These are phyloP conservation scores for Desoria tigrina DNA, from an alignment of 2,888 invertebrate species.

Conservation along the genomic window DNA sequence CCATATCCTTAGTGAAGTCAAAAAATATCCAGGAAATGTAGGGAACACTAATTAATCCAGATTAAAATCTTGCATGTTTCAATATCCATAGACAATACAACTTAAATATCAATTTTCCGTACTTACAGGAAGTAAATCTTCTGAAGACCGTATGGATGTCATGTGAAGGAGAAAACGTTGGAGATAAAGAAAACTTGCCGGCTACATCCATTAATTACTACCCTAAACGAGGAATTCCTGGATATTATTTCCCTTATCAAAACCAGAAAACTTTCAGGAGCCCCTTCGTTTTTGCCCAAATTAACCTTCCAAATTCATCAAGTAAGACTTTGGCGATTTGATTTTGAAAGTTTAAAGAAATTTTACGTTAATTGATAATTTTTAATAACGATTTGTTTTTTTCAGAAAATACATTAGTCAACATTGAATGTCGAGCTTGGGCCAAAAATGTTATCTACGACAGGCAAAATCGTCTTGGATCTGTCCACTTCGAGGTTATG, in stretches of 20 bases:
- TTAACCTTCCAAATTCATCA: constrained; percentile 72
- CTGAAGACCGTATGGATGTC: constrained; percentile 42
- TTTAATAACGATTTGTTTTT: constrained; percentile 50
- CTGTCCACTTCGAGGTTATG: constrained; percentile 18
- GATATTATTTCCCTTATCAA: constrained; percentile 22
- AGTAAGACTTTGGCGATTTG: constrained; percentile 64
- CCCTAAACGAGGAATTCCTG: constrained; percentile 18
- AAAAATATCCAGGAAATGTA: background rate
- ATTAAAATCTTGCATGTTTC: too few species aligned
- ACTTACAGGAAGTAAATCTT: constrained; percentile 20
- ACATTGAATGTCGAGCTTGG: constrained; percentile 23
- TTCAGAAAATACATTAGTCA: constrained; percentile 74
- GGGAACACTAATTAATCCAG: background rate
- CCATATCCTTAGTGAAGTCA: constrained; percentile 14
- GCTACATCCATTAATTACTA: constrained; percentile 6
- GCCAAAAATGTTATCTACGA: constrained; percentile 17
- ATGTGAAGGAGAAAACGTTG: constrained; percentile 23
- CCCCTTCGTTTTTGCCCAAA: constrained; percentile 77
- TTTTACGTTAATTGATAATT: background rate
- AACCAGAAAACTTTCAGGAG: constrained; percentile 22
- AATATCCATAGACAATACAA: background rate
- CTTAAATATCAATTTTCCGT: background rate
- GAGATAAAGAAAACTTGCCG: constrained; percentile 22
- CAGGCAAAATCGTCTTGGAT: constrained; percentile 6
- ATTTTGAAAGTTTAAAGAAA: background rate